Evolutionary conservation across 2,888 invertebrate genomes (phyloP).

Genomic region (Perdita meconis): DNA sequence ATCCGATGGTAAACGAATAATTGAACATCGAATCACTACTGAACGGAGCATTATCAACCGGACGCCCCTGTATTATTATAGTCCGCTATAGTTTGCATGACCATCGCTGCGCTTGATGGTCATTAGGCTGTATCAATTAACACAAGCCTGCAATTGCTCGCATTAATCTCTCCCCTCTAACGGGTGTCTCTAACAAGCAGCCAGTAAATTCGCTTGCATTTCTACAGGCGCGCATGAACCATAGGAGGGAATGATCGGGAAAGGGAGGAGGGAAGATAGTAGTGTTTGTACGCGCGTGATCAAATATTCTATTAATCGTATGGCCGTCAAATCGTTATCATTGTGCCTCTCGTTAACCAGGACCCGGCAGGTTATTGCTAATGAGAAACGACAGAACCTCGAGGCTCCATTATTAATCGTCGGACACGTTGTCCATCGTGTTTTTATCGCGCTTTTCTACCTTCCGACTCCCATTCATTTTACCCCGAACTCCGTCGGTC

Average conservation of each 20-base stretch:
- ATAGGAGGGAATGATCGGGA: neutral
- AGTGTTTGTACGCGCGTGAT: constrained; percentile 40
- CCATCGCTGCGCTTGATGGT: constrained; percentile 70
- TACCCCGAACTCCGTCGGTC: constrained; percentile 12
- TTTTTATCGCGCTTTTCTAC: constrained; percentile 40
- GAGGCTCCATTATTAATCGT: constrained; percentile 65
- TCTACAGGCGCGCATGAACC: constrained; percentile 34
- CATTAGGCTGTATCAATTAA: constrained; percentile 77
- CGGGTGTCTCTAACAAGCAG: constrained; percentile 72
- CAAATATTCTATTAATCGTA: constrained; percentile 74
- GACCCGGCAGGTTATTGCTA: constrained; percentile 65
- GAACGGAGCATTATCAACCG: constrained; percentile 68
- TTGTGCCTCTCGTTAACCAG: constrained; percentile 60
- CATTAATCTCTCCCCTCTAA: constrained; percentile 74
- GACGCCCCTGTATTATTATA: constrained; percentile 66
- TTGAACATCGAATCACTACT: constrained; percentile 63
- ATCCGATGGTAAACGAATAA: constrained; percentile 70
- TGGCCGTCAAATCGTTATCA: constrained; percentile 72
- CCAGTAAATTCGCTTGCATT: constrained; percentile 69
- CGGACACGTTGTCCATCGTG: constrained; percentile 36
- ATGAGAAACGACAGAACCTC: constrained; percentile 67
- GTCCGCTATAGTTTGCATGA: constrained; percentile 48
- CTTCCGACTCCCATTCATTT: constrained; percentile 24
- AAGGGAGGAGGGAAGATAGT: neutral
- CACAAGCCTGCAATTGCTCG: constrained; percentile 72